Evolutionary conservation across 2,888 invertebrate species (phyloP).

Genomic region (Mythimna vitellina): DNA sequence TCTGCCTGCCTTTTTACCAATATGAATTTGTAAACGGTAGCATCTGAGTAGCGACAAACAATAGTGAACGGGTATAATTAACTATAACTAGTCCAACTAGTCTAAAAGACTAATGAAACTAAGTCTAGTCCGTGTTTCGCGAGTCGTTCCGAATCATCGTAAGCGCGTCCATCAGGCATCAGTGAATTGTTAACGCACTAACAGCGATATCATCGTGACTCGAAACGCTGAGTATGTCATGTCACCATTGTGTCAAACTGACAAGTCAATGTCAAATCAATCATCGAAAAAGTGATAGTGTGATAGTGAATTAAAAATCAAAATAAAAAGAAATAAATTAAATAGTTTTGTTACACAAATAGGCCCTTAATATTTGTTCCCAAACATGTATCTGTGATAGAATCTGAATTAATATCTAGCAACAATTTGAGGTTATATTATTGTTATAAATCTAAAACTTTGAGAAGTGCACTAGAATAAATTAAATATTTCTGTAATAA

Average conservation of each 20-base stretch:
- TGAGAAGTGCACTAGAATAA: neutral
- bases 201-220: too few relatives aligned
- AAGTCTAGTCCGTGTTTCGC: too few relatives aligned
- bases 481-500: neutral
- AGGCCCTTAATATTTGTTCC: neutral
- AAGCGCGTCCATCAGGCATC: too few relatives aligned
- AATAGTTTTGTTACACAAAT: too few relatives aligned
- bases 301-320: neutral
- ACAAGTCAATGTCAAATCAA: slow-evolving; percentile 34
- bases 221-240: neutral
- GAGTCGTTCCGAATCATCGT: too few relatives aligned
- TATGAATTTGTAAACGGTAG: too few relatives aligned
- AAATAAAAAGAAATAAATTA: neutral
- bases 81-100: too few relatives aligned
- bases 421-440: slow-evolving; percentile 53
- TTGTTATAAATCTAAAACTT: slow-evolving; percentile 47
- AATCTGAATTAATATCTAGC: neutral
- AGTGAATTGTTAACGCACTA: too few relatives aligned
- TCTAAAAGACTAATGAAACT: too few relatives aligned
- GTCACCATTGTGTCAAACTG: slow-evolving; percentile 13
- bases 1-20: too few relatives aligned
- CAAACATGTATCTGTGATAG: neutral
- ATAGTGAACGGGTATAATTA: too few relatives aligned
- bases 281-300: slow-evolving; percentile 4
- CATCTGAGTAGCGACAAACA: too few relatives aligned